Base-by-base conservation (phyloP, 2,113 vertebrate genomes). In the Hemiprocne comata region DNA sequence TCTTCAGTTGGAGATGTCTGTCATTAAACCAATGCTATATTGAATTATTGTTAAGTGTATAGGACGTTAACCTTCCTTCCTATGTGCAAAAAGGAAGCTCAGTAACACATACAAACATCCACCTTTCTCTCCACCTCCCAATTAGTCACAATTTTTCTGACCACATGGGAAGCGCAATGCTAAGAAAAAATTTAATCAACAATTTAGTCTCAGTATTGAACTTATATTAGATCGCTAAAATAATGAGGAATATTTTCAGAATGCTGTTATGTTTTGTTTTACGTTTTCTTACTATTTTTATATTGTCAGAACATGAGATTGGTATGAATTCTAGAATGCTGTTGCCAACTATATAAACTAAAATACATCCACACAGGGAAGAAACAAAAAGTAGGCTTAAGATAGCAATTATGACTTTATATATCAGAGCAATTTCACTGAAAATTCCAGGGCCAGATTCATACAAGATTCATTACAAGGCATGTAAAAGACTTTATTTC, bases 391-490 rank as follows among this genome's bases (percentile, higher is more conserved):
- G 5, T 26, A 23, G 12, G 9, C 8, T 83, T 55, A 67, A 40
- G 14, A 61, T 8, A 57, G 2, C 26, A 75, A 33, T 24, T 54
- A 44, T 8, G 8, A 51, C n/a, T 57, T 33, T 31, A 36, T 1
- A 11, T 24, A 57, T 69, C 29, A 73, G 57, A 72, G 3, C 2
- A 79, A 64, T 61, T 88, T 64, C 50, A 69, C 8, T 34, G 28
- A 64, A 53, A 80, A 42, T 55, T 71, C 23, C 19, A 34, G 34
- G 26, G 9, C 15, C 42, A 64, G 79, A 92, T 46, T 64, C 10
- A 20, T 0, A 33, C n/a, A n/a, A n/a, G n/a, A n/a, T n/a, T n/a
- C n/a, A 20, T 88, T 53, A 2, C 4, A 7, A 55, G 12, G 6
- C 44, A 9, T 13, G 21, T 51, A 90, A 85, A 55, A 44, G 76